A percentile compares a stretch with the other conserved stretches of the same genome.
These are phyloP conservation scores for Tachuris rubrigastra DNA, from an alignment of 2,113 vertebrate genomes.

Conservation along the genomic window DNA sequence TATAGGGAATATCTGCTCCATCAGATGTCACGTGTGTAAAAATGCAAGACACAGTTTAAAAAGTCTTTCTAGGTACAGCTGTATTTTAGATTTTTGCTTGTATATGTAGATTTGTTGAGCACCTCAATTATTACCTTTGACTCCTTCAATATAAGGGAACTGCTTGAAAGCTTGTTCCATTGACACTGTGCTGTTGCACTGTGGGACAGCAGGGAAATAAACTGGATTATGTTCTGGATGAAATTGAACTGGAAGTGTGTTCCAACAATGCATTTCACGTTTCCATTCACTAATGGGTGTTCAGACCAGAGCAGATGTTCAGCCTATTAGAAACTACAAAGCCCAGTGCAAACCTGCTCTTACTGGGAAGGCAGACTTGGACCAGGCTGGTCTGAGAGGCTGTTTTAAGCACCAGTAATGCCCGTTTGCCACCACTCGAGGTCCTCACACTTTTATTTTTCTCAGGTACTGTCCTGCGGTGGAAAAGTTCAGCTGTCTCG, in stretches of 20 bases:
- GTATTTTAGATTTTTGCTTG: background rate
- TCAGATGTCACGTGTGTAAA: background rate
- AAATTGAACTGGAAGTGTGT: background rate
- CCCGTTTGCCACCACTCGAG: slow-evolving; percentile 42
- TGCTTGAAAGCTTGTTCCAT: background rate
- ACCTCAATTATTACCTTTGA: background rate
- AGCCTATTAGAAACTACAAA: background rate
- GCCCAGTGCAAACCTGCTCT: background rate
- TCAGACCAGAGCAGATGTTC: background rate
- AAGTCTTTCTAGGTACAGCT: background rate
- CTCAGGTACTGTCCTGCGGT: background rate
- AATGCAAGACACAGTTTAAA: background rate
- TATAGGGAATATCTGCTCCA: background rate
- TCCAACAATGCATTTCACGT: background rate
- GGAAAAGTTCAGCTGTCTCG: background rate
- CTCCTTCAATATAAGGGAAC: background rate
- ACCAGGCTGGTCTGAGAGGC: background rate
- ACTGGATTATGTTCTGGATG: background rate
- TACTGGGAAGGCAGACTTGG: background rate
- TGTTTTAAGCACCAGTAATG: background rate
- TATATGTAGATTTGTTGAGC: background rate
- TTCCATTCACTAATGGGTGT: accelerated
- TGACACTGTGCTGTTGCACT: background rate
- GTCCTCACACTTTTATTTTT: slow-evolving; percentile 54
- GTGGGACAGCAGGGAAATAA: background rate